phyloP scores from a whole-genome alignment of 2,797 vertebrate genomes.

The Hoplostethus mediterraneus region DNA sequence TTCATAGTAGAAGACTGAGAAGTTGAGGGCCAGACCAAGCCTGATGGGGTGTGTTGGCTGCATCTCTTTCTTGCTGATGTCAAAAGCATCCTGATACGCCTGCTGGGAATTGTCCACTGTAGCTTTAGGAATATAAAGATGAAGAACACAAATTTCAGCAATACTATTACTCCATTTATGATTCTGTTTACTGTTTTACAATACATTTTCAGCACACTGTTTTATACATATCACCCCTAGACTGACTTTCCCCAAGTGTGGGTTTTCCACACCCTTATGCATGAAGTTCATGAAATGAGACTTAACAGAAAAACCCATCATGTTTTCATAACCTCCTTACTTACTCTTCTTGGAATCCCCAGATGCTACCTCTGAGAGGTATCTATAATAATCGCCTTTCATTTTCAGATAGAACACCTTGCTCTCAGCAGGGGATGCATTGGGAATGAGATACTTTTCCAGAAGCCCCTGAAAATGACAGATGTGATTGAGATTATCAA shows the following conservation, averaged over 20 bases:
- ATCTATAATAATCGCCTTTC: conserved; percentile 99
- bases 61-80: conserved; percentile 99
- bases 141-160: not conserved
- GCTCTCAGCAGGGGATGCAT: conserved; percentile 93
- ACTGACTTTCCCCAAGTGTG: not conserved
- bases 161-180: not conserved
- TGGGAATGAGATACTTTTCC: conserved; percentile 94
- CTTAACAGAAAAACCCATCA: not conserved
- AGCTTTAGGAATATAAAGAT: conserved; percentile 74
- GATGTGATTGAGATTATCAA: not conserved
- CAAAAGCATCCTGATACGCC: conserved; percentile 97
- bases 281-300: not conserved
- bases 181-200: not conserved
- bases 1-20: conserved; percentile 99
- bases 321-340: conserved; percentile 51
- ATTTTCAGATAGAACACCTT: conserved; percentile 99
- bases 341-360: conserved; percentile 94
- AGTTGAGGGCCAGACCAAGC: conserved; percentile 98
- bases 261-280: not conserved
- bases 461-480: conserved; percentile 88
- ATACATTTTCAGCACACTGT: conserved; percentile 1
- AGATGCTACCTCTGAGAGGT: conserved; percentile 98
- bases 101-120: conserved; percentile 95
- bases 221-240: not conserved
- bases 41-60: conserved; percentile 98